Evolutionary conservation across 2,888 invertebrate species (phyloP), one percentile per base, ranked within the genome.

Genomic region (Drosophila lacicola): DNA sequence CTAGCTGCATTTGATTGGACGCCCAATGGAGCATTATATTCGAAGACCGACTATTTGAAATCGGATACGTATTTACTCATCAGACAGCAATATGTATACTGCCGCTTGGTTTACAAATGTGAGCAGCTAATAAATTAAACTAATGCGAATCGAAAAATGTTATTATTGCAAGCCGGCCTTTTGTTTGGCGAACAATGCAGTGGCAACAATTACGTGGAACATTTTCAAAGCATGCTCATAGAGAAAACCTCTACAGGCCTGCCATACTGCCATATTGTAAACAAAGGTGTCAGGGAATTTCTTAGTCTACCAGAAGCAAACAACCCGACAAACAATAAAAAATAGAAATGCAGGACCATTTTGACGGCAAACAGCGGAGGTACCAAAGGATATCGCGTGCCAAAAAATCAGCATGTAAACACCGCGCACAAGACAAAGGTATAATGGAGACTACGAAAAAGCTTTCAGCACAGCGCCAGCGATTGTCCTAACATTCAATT

Each of bases 331-430:
- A 69, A 64, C 55, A 63, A 68, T 34, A 56, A 55, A 54, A 50
- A 50, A 53, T 47, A 63, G 45, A 69, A 39, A 58, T 53, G 45
- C 60, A 69, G 67, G 25, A 67, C 63, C 67, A 67, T 49, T 77
- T 58, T 66, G 73, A 66, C 47, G 72, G 74, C 79, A 87, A 83
- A 83, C 78, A 78, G 62, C 61, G 65, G n/a, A 63, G 62, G 54
- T 58, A 55, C 42, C 62, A 77, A 85, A 84, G 86, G 75, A 88
- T 84, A 90, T 90, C 90, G 90, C 91, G 91, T 90, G 90, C 86
- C 76, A 77, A 86, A 88, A 82, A 88, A 80, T 81, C 74, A 78
- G 53, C 71, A 66, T 70, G 78, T 76, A 83, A 90, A 85, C 86
- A 75, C 61, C 37, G n/a, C 17, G 19, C 17, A 51, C 37, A 54